These are phyloP conservation scores for Priapulus caudatus DNA, from an alignment of 2,888 invertebrate species.

Conservation along the genomic window DNA sequence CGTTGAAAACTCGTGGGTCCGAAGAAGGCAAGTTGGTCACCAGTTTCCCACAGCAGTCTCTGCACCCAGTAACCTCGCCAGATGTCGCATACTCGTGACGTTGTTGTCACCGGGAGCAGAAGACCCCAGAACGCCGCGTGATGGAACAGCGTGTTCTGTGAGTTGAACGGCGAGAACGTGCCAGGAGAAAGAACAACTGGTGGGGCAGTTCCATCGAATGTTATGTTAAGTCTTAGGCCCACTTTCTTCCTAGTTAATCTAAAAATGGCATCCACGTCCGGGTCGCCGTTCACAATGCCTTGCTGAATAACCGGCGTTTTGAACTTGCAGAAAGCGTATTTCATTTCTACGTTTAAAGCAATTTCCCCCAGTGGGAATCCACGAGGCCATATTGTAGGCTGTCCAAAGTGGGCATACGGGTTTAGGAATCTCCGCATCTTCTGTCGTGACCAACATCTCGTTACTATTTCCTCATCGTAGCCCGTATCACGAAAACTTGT, in stretches of 20 bases:
- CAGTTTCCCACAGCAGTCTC: constrained; percentile 24
- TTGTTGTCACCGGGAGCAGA: constrained; percentile 23
- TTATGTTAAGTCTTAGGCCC: constrained; percentile 17
- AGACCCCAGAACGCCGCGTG: constrained; percentile 27
- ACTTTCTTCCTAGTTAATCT: constrained; percentile 23
- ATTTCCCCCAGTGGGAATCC: constrained; percentile 28
- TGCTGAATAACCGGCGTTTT: constrained; percentile 26
- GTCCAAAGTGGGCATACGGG: constrained; percentile 24
- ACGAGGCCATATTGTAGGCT: constrained; percentile 28
- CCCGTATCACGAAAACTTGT: too few relatives aligned
- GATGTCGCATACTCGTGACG: constrained; percentile 27
- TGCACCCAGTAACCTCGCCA: constrained; percentile 28
- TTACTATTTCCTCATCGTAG: too few relatives aligned
- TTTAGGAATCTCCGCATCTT: too few relatives aligned
- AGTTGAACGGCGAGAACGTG: constrained; percentile 25
- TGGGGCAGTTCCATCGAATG: constrained; percentile 25
- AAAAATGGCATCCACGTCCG: constrained; percentile 30
- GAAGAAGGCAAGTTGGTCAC: constrained; percentile 23
- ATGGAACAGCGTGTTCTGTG: constrained; percentile 28
- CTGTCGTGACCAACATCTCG: too few relatives aligned
- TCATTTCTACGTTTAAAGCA: not conserved
- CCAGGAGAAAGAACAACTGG: constrained; percentile 23
- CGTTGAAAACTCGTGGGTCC: constrained; percentile 23
- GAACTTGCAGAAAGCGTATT: constrained; percentile 14
- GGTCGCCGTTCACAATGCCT: constrained; percentile 28